Percentiles rank a stretch among this genome's conserved stretches.
Conservation (phyloP, 2,888 invertebrate species). For the Punctoribates punctum region DNA sequence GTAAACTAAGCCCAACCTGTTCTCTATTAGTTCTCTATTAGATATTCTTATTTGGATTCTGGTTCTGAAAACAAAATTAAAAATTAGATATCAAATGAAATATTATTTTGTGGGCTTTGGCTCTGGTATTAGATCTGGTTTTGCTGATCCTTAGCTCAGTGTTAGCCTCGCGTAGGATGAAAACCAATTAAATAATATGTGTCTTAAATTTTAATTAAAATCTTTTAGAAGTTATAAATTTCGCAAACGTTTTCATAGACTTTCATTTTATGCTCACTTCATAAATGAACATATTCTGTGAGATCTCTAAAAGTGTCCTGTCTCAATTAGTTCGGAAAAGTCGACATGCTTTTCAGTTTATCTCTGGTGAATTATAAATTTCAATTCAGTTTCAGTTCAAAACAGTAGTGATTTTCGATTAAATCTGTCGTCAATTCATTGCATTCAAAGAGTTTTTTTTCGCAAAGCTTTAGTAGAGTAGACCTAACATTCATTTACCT, state of each 20-base stretch:
- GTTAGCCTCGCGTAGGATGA: conserved; percentile 10
- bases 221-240: too few species aligned
- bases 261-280: too few species aligned
- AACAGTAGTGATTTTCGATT: too few species aligned
- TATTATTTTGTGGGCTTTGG: neutral
- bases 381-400: too few species aligned
- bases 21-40: conserved; percentile 25
- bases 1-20: conserved; percentile 1
- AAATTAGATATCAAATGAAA: conserved; percentile 4
- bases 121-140: neutral
- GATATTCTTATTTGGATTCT: neutral
- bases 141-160: neutral
- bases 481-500: too few species aligned
- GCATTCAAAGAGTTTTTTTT: too few species aligned
- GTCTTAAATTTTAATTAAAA: conserved; percentile 14
- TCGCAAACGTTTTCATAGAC: too few species aligned
- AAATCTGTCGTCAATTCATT: too few species aligned
- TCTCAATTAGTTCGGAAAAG: neutral
- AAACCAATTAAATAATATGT: conserved; percentile 15
- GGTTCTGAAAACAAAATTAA: neutral
- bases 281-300: neutral
- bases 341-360: too few species aligned
- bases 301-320: neutral
- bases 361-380: too few species aligned
- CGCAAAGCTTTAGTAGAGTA: too few species aligned